These are phyloP conservation scores for Dryomyza anilis DNA, from an alignment of 2,888 invertebrate species.

Conservation along the genomic window DNA sequence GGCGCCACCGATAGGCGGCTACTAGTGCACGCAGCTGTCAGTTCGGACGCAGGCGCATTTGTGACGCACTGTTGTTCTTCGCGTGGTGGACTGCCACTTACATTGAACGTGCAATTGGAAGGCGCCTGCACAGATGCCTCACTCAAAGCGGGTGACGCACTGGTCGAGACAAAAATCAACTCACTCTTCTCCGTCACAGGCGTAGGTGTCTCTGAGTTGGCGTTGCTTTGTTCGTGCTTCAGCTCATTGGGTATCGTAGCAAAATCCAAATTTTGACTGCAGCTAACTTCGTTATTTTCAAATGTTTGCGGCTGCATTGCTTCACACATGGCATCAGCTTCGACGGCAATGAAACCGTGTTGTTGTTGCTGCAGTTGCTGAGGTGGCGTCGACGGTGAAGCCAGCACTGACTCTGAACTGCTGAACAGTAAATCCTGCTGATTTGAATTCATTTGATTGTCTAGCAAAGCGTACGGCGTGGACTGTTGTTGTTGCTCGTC, in stretches of 20 bases:
- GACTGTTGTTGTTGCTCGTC: conserved; percentile 11
- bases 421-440: too few relatives aligned
- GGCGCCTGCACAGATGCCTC: neutral
- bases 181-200: conserved; percentile 1
- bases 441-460: neutral
- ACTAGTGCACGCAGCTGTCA: conserved; percentile 29
- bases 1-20: conserved; percentile 5
- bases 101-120: neutral
- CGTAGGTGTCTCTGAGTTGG: conserved; percentile 1
- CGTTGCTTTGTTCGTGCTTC: conserved; percentile 31
- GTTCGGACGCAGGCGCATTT: neutral
- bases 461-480: neutral
- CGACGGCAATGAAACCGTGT: neutral
- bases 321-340: neutral
- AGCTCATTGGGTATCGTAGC: conserved; percentile 23
- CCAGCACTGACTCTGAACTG: neutral
- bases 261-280: neutral
- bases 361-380: neutral
- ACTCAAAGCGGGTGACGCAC: neutral
- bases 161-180: conserved; percentile 1
- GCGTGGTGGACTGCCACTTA: neutral
- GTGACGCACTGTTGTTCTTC: neutral
- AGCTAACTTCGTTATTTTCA: neutral
- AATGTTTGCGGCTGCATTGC: too few relatives aligned
- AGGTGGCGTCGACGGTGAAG: neutral